Evolutionary conservation across 1,140 invertebrate species (phyloP), one percentile per base, ranked within the genome.

Genomic region (Acromyrmex echinatior): DNA sequence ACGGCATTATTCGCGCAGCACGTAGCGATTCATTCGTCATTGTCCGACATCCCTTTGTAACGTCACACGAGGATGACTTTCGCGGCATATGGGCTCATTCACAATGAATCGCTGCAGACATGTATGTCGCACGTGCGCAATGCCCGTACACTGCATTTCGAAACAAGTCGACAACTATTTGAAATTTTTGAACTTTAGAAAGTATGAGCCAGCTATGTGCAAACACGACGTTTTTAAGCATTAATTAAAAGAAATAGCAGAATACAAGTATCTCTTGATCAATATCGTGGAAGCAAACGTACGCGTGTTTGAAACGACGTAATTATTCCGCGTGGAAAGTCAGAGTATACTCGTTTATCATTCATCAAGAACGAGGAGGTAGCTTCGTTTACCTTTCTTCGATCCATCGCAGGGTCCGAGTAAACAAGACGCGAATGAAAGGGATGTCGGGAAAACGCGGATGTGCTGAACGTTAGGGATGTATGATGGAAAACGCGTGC

Each of bases 1-100:
- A 86, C 49, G 35, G 89, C 56, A 90, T 90, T 90, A 90, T 90
- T 78, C 86, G 60, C 31, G 78, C 53, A 53, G 86, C 58, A 86
- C 74, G 65, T 74, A 77, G 88, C 89, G 86, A 90, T 90, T 90
- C 88, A 90, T 88, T 87, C 86, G 89, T 91, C 86, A 91, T 90
- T 90, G 88, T 90, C 86, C 81, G 77, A 31, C 71, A 53, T 25
- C 86, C 71, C 81, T 91, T 91, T 91, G 86, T 90, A 80, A 80
- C 58, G 63, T 74, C 62, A 86, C 78, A 79, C 81, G 88, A 85
- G 81, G 65, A 90, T 74, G 60, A 65, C 77, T 78, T 65, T 78
- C 70, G 60, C 65, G 74, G 78, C 73, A 31, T 86, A 78, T 79
- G 65, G 70, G 66, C 86, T 86, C 73, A 90, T 86, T 88, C 86